Conservation (phyloP, 2,888 invertebrate species). For the Eupithecia pulchellata region DNA sequence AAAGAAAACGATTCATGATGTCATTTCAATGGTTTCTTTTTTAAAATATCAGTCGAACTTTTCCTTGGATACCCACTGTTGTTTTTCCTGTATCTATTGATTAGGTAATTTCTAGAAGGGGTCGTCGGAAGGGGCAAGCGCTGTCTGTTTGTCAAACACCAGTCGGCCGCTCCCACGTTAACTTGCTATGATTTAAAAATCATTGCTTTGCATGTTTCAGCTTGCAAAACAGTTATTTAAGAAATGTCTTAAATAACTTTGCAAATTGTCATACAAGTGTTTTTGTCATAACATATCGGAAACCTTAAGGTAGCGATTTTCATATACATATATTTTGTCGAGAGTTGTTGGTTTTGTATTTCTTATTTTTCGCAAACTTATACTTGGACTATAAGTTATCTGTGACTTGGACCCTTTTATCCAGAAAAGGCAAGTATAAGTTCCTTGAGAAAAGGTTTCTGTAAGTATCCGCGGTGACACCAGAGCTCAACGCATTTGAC, state of each 20-base stretch:
- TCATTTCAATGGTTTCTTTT: neutral
- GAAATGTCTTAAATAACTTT: neutral
- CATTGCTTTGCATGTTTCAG: constrained; percentile 3
- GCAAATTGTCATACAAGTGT: neutral
- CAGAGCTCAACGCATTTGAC: no score
- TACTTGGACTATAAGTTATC: no score
- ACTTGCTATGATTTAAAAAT: constrained; percentile 31
- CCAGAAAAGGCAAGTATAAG: no score
- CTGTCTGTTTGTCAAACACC: constrained; percentile 13
- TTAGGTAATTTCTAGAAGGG: neutral
- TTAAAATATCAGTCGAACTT: neutral
- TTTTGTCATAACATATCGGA: no score
- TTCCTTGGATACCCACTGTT: neutral
- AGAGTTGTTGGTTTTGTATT: no score
- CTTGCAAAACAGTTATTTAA: neutral
- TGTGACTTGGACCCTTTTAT: no score
- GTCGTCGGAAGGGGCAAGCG: neutral
- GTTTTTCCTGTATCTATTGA: neutral
- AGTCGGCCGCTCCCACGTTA: constrained; percentile 30
- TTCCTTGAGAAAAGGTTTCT: no score
- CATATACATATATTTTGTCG: no score
- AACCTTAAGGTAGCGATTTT: no score
- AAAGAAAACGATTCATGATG: neutral
- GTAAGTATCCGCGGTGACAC: no score
- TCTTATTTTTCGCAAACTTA: no score